Conservation (phyloP, 2,113 vertebrate genomes). For the Nematolebias whitei region DNA sequence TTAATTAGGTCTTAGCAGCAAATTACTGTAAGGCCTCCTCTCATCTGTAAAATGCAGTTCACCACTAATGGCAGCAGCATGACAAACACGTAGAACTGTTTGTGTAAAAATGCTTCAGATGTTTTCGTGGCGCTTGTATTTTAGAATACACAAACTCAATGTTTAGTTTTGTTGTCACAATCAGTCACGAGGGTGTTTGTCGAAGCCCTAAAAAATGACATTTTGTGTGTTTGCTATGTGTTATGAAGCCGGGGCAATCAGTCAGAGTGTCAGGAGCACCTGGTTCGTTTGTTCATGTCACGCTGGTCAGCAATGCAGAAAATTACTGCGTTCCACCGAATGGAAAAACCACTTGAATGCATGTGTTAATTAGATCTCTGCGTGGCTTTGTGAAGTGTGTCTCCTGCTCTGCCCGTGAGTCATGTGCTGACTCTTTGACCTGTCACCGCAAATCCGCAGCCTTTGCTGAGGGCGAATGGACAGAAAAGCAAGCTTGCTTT, state of each 20-base stretch:
- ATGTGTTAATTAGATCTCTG: constrained; percentile 66
- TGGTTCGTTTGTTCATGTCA: constrained; percentile 57
- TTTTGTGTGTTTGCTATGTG: constrained; percentile 18
- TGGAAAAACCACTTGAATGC: constrained; percentile 63
- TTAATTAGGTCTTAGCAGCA: constrained; percentile 75
- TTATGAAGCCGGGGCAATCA: constrained; percentile 28
- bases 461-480: constrained; percentile 49
- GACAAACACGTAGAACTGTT: constrained; percentile 24
- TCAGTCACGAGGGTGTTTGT: not conserved
- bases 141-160: not conserved
- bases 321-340: constrained; percentile 60
- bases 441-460: constrained; percentile 54
- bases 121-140: constrained; percentile 1
- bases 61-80: constrained; percentile 48
- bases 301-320: constrained; percentile 51
- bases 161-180: constrained; percentile 13
- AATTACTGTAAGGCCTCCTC: constrained; percentile 67
- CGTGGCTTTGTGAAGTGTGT: constrained; percentile 59
- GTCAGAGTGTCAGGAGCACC: constrained; percentile 51
- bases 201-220: constrained; percentile 7
- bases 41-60: constrained; percentile 55
- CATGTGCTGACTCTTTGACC: constrained; percentile 77
- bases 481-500: constrained; percentile 46
- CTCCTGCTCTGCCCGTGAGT: constrained; percentile 62
- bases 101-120: constrained; percentile 8